phyloP scores from a whole-genome alignment of 2,113 vertebrate species.

The Callaeas wilsoni region DNA sequence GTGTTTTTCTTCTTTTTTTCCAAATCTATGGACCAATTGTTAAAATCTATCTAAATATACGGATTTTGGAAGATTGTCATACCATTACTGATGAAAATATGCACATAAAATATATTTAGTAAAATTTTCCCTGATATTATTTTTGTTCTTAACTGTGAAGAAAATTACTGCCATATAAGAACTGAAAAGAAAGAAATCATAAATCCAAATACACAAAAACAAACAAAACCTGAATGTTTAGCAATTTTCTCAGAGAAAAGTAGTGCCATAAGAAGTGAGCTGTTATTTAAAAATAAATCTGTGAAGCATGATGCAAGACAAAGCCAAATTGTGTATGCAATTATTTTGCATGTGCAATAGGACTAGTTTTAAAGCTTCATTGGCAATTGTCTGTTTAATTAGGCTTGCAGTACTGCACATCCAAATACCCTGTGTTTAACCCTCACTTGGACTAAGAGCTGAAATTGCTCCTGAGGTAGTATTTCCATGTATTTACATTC shows the following conservation, averaged over 20 bases:
- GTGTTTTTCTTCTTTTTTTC: neutral
- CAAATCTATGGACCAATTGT: accelerated
- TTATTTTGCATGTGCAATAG: neutral
- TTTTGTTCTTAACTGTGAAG: neutral
- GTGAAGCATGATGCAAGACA: neutral
- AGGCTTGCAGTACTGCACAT: neutral
- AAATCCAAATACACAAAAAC: neutral
- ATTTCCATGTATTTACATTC: slow-evolving; percentile 16
- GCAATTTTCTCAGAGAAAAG: neutral
- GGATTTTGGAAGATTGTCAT: neutral
- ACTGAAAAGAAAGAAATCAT: neutral
- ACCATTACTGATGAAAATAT: neutral
- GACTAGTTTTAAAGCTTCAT: neutral
- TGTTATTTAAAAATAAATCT: slow-evolving; percentile 17
- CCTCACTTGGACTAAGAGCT: neutral
- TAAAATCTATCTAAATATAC: neutral
- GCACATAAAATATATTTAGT: neutral
- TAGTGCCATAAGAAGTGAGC: neutral
- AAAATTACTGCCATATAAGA: neutral
- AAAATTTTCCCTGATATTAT: neutral
- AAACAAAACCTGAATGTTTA: neutral
- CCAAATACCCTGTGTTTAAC: slow-evolving; percentile 10
- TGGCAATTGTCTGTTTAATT: slow-evolving; percentile 26
- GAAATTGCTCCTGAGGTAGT: neutral
- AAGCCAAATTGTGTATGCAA: neutral